A percentile compares a stretch with the other conserved stretches of the same genome.
Evolutionary conservation across 2,113 vertebrate species (phyloP).

Genomic region (human): DNA sequence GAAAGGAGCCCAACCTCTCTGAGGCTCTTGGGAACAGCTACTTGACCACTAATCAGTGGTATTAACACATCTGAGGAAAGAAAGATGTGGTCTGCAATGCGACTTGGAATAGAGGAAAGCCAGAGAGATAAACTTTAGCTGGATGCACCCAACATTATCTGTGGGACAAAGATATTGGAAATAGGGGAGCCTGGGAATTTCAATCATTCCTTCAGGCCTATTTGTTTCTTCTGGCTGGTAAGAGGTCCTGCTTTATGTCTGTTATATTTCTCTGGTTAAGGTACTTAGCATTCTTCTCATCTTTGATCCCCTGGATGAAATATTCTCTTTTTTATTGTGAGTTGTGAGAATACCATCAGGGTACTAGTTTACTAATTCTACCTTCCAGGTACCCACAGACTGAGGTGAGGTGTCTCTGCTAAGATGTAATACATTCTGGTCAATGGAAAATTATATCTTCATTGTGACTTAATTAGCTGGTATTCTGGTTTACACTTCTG

Average conservation of each 20-base stretch:
- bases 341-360: slow-evolving; percentile 6
- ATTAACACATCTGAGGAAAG: slow-evolving; percentile 36
- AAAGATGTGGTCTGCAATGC: not conserved
- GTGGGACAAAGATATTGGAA: not conserved
- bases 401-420: not conserved
- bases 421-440: not conserved
- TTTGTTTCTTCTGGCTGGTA: not conserved
- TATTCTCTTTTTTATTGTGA: not conserved
- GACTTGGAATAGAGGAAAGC: not conserved
- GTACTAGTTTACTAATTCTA: not conserved
- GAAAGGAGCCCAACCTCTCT: slow-evolving; percentile 31
- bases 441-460: not conserved
- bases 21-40: not conserved
- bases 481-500: not conserved
- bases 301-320: slow-evolving; percentile 26
- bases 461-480: not conserved
- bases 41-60: slow-evolving; percentile 41
- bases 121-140: not conserved
- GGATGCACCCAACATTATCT: not conserved
- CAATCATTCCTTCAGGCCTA: not conserved
- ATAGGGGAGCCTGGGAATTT: not conserved
- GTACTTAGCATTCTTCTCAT: not conserved
- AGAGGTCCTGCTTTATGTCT: not conserved
- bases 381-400: not conserved
- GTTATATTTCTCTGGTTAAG: not conserved